Evolutionary conservation across 2,113 vertebrate genomes (phyloP).

Genomic region (Oceanites oceanicus): DNA sequence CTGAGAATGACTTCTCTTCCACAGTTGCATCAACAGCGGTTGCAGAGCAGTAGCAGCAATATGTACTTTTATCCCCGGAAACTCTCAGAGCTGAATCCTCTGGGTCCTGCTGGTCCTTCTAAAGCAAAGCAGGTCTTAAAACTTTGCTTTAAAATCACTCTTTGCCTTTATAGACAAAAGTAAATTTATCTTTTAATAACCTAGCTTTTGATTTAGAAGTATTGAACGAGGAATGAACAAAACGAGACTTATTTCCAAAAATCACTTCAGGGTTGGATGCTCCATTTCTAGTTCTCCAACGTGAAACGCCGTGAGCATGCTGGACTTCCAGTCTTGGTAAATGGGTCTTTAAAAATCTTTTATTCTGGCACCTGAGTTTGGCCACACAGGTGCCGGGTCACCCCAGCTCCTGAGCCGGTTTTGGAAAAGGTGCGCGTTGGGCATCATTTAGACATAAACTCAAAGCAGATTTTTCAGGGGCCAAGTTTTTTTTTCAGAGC

Average conservation of each 20-base stretch:
- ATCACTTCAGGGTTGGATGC: not conserved
- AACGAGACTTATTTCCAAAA: not conserved
- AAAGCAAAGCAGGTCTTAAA: not conserved
- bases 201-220: not conserved
- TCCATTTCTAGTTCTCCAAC: not conserved
- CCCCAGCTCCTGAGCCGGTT: not conserved
- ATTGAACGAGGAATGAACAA: not conserved
- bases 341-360: not conserved
- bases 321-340: accelerated
- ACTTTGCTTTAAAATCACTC: too few relatives aligned
- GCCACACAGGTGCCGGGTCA: not conserved
- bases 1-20: not conserved
- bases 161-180: not conserved
- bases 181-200: too few relatives aligned
- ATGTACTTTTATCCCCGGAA: too few relatives aligned
- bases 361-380: not conserved
- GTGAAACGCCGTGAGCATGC: accelerated
- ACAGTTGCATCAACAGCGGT: accelerated
- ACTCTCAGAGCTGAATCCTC: not conserved
- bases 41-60: not conserved
- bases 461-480: not conserved
- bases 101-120: not conserved
- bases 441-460: too few relatives aligned
- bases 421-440: not conserved
- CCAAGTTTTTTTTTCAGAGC: not conserved